Percentiles rank a stretch among this genome's conserved stretches.
phyloP scores from a whole-genome alignment of 2,113 vertebrate species.

The Silurus glanis region DNA sequence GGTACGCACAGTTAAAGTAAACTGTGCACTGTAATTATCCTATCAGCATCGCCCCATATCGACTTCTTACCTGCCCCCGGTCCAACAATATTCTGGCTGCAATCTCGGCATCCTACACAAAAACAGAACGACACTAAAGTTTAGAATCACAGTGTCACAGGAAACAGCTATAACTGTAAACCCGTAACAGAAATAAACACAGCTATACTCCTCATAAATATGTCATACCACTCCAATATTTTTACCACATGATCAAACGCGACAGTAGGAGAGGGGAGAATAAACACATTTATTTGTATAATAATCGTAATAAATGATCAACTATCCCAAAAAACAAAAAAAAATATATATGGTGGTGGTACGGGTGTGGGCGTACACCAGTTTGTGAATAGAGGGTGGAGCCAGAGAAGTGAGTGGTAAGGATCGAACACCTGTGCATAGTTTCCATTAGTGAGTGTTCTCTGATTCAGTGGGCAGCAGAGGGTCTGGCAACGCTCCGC shows the following conservation, averaged over 20 bases:
- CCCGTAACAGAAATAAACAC: neutral
- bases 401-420: too few species aligned
- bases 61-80: slow-evolving; percentile 69
- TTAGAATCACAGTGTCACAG: neutral
- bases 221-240: neutral
- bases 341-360: too few species aligned
- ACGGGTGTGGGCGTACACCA: too few species aligned
- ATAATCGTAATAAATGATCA: too few species aligned
- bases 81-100: slow-evolving; percentile 75
- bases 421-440: too few species aligned
- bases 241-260: neutral
- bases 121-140: neutral
- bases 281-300: too few species aligned
- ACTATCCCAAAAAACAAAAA: too few species aligned
- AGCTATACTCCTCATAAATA: neutral
- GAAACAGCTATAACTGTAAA: neutral
- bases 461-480: too few species aligned
- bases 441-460: too few species aligned
- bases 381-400: too few species aligned
- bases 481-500: too few species aligned
- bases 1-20: neutral
- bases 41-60: neutral
- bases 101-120: slow-evolving; percentile 69
- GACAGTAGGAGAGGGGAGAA: too few species aligned
- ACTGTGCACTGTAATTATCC: neutral